Conservation (phyloP, 1,140 invertebrate species). For the Lepidurus couesii region DNA sequence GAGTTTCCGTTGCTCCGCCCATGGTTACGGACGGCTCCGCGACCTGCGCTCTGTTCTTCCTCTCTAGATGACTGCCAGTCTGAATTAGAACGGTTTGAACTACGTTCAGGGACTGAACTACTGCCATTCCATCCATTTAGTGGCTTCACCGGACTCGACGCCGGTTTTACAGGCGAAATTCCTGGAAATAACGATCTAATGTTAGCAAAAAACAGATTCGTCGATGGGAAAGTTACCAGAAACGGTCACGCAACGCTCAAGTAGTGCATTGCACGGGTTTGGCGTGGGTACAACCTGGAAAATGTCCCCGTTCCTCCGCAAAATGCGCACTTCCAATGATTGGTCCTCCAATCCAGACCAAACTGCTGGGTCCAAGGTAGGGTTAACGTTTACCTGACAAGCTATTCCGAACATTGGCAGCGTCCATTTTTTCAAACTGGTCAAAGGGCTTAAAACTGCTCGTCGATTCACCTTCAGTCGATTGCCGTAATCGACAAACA, state of each 20-base stretch:
- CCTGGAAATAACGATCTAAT: no score
- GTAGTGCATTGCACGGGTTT: neutral
- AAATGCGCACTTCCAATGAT: slow-evolving; percentile 26
- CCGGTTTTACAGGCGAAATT: no score
- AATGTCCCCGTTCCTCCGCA: neutral
- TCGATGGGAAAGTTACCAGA: no score
- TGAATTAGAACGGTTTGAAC: no score
- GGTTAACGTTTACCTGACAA: slow-evolving; percentile 1
- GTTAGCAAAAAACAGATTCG: no score
- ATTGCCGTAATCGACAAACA: slow-evolving; percentile 35
- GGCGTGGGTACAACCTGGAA: neutral
- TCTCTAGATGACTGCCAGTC: no score
- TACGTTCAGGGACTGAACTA: no score
- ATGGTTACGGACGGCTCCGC: no score
- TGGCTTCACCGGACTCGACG: no score
- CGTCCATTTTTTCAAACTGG: slow-evolving; percentile 8
- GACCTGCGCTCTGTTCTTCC: no score
- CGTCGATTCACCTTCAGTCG: slow-evolving; percentile 24
- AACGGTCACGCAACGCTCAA: neutral
- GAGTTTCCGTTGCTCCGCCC: no score
- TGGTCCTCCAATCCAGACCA: slow-evolving; percentile 6
- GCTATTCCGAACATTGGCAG: slow-evolving; percentile 27
- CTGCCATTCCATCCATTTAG: no score
- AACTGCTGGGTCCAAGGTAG: neutral
- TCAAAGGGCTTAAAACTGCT: slow-evolving; percentile 28